Conservation (phyloP, 2,113 vertebrate genomes). For the Phalacrocorax aristotelis region DNA sequence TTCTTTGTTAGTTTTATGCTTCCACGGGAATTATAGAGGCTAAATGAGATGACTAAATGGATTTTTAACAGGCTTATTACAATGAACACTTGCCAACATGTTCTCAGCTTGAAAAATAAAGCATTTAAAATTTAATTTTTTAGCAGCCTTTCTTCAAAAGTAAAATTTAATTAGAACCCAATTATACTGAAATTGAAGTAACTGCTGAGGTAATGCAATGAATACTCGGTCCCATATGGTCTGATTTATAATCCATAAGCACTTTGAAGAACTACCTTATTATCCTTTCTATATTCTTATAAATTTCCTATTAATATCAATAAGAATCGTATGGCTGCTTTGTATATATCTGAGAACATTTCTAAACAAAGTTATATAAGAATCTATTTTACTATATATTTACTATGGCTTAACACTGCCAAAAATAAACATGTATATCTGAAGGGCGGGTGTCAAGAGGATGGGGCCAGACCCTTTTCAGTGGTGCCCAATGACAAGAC, state of each 20-base stretch:
- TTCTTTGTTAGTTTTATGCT: not conserved
- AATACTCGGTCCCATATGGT: not conserved
- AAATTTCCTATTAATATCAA: not conserved
- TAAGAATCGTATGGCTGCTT: not conserved
- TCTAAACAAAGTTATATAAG: not conserved
- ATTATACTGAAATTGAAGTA: constrained; percentile 14
- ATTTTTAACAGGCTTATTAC: constrained; percentile 31
- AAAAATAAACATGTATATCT: not conserved
- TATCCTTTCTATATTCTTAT: not conserved
- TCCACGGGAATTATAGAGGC: not conserved
- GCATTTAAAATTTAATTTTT: constrained; percentile 35
- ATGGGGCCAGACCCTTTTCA: too few relatives aligned
- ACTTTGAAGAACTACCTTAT: not conserved
- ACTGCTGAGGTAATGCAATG: constrained; percentile 23
- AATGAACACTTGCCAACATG: not conserved
- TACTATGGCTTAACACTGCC: not conserved
- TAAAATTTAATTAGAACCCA: constrained; percentile 37
- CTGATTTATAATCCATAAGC: not conserved
- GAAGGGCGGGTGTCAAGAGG: too few relatives aligned
- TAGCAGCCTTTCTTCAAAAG: constrained; percentile 8
- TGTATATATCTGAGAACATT: not conserved
- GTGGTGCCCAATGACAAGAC: too few relatives aligned
- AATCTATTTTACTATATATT: not conserved
- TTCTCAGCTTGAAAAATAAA: constrained; percentile 37
- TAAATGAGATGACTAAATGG: constrained; percentile 22